These are phyloP conservation scores for Montipora capricornis DNA, from an alignment of 64 coral and sea anemone genomes.

Conservation along the genomic window DNA sequence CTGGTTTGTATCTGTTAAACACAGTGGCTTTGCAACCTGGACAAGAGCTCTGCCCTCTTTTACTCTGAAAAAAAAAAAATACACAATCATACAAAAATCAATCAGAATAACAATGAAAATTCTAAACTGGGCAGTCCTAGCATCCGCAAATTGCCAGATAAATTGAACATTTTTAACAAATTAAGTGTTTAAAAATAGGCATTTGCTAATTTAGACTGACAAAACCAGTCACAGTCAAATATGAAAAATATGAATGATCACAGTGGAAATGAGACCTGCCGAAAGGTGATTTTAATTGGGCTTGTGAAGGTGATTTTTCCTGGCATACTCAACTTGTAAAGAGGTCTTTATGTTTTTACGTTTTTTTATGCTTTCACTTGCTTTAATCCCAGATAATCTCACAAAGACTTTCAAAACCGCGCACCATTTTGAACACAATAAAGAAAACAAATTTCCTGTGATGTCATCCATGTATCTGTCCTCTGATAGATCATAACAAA, in stretches of 20 bases:
- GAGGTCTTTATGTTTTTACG: not conserved
- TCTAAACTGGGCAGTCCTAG: not conserved
- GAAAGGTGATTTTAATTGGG: not conserved
- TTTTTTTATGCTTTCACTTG: not conserved
- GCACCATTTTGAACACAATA: not conserved
- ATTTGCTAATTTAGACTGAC: not conserved
- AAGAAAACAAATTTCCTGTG: not conserved
- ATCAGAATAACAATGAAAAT: not conserved
- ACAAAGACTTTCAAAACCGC: not conserved
- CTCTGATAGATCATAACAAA: not conserved
- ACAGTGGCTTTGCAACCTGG: not conserved
- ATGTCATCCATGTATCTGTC: not conserved
- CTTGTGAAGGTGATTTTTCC: not conserved
- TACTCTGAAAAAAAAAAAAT: not conserved
- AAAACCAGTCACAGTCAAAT: not conserved
- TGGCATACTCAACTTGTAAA: not conserved
- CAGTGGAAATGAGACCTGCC: not conserved
- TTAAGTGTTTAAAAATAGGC: not conserved
- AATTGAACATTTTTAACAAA: not conserved
- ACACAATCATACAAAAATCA: not conserved
- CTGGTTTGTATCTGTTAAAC: slow-evolving; percentile 27
- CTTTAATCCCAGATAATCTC: not conserved
- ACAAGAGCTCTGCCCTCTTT: slow-evolving; percentile 13
- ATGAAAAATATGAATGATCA: too few species aligned
- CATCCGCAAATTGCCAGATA: not conserved